Evolutionary conservation across 2,888 invertebrate species (phyloP).

Genomic region (Leptinotarsa tumamoca): DNA sequence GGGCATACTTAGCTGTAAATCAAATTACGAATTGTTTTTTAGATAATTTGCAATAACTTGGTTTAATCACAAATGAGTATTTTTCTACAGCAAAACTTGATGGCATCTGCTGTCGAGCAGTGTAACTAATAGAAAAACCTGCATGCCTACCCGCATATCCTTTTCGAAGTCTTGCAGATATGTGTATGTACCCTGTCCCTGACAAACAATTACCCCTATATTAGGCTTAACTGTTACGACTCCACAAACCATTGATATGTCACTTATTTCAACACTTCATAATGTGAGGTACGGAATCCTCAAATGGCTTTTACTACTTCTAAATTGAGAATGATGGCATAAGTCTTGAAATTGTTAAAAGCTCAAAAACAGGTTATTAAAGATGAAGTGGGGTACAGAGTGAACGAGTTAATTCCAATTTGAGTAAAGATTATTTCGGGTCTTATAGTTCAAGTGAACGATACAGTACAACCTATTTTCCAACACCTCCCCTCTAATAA

Average conservation of each 20-base stretch:
- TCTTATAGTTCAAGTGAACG: no score
- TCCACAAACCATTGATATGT: constrained; percentile 40
- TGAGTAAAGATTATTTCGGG: no score
- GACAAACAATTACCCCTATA: constrained; percentile 42
- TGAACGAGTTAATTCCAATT: no score
- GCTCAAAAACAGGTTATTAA: background rate
- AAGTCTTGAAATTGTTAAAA: background rate
- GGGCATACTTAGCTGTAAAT: no score
- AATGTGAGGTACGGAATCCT: constrained; percentile 24
- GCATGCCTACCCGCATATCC: constrained; percentile 29
- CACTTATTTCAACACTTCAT: constrained; percentile 40
- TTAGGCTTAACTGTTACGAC: constrained; percentile 44
- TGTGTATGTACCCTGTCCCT: constrained; percentile 35
- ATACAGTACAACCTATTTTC: no score
- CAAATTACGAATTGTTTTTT: no score
- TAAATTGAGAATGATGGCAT: constrained; percentile 10
- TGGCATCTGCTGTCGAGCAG: constrained; percentile 24
- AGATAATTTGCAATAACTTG: no score
- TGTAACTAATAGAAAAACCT: constrained; percentile 20
- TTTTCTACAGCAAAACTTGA: background rate
- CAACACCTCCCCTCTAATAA: no score
- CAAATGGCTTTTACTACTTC: constrained; percentile 11
- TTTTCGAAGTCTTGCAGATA: constrained; percentile 28
- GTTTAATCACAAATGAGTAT: background rate
- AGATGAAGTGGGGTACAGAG: background rate